A percentile compares a stretch with the other conserved stretches of the same genome.
Conservation (phyloP, 2,113 vertebrate species). For the Casuarius casuarius region DNA sequence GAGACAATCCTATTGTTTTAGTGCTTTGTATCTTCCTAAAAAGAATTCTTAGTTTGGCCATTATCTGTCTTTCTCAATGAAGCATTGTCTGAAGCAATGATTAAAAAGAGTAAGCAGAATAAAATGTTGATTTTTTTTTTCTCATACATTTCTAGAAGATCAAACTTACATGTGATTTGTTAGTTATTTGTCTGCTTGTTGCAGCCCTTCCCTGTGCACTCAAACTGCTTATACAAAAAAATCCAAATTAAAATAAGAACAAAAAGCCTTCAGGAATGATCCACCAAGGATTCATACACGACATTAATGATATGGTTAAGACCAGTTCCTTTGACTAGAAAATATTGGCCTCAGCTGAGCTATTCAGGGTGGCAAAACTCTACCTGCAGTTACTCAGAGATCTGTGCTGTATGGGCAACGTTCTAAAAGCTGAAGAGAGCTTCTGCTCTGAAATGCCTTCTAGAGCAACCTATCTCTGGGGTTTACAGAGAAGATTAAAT, state of each 20-base stretch:
- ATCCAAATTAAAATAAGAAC: background rate
- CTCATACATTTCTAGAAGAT: background rate
- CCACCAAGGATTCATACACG: background rate
- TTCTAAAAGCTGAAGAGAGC: background rate
- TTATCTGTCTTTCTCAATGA: background rate
- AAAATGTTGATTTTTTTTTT: background rate
- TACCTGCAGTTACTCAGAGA: too few species aligned
- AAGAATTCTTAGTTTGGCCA: background rate
- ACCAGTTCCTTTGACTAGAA: background rate
- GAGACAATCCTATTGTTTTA: background rate
- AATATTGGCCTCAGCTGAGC: background rate
- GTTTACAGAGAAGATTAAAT: background rate
- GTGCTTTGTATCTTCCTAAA: background rate
- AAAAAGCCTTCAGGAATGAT: background rate
- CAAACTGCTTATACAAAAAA: background rate
- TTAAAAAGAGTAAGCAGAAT: background rate
- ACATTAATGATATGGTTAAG: background rate
- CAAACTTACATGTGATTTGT: background rate
- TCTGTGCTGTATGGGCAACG: background rate
- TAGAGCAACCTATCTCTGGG: background rate
- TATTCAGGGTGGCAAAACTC: background rate
- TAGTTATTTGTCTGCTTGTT: background rate
- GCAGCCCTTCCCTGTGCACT: background rate
- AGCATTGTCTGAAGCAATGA: background rate
- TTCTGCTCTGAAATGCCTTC: background rate